Conservation (phyloP, 2,113 vertebrate genomes). For the Hippocampus abdominalis region DNA sequence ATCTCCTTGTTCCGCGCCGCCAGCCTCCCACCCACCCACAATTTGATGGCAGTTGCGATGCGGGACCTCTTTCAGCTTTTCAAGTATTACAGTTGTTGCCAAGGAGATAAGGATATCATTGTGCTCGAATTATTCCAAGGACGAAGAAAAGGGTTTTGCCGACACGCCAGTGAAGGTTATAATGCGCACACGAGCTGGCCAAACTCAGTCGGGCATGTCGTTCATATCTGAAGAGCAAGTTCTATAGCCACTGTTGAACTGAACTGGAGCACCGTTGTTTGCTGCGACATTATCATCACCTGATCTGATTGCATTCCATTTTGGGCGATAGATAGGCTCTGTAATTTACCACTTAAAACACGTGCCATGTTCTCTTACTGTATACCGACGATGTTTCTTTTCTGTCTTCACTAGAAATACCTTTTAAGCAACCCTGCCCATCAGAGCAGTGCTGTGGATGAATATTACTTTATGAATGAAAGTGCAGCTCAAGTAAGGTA, state of each 20-base stretch:
- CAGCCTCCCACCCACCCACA: conserved; percentile 61
- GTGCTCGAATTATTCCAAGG: conserved; percentile 65
- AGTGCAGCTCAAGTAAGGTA: conserved; percentile 78
- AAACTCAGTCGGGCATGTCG: conserved; percentile 56
- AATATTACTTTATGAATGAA: conserved; percentile 79
- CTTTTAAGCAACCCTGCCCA: conserved; percentile 76
- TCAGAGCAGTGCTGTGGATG: conserved; percentile 75
- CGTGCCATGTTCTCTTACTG: background rate
- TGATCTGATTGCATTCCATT: conserved; percentile 36
- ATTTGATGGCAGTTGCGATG: conserved; percentile 66
- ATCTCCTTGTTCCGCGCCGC: conserved; percentile 46
- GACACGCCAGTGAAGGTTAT: conserved; percentile 63
- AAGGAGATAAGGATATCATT: conserved; percentile 72
- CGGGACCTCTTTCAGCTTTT: conserved; percentile 66
- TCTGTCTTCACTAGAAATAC: conserved; percentile 65
- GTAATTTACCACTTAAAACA: background rate
- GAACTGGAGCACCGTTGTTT: conserved; percentile 56
- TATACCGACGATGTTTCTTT: background rate
- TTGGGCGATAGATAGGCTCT: background rate
- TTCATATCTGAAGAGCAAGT: conserved; percentile 63
- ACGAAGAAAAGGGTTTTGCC: conserved; percentile 58
- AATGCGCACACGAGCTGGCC: conserved; percentile 28
- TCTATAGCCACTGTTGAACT: conserved; percentile 59
- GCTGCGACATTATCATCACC: conserved; percentile 40
- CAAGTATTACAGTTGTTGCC: conserved; percentile 69